phyloP scores from a whole-genome alignment of 2,888 invertebrate species.

The Timema podura region DNA sequence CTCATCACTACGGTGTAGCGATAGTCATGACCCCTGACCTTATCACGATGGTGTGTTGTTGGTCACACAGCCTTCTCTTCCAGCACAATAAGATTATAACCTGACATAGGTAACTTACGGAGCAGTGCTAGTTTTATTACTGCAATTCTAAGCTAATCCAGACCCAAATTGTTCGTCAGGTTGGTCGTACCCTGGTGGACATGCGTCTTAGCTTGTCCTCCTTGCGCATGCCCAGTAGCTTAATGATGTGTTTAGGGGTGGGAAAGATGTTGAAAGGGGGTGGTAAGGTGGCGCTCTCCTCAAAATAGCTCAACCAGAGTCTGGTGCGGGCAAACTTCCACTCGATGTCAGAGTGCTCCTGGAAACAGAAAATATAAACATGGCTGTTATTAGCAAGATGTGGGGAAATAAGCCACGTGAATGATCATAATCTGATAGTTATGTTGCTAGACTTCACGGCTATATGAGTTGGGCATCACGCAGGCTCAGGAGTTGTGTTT shows the following conservation, averaged over 20 bases:
- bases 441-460: background rate
- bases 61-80: too few species aligned
- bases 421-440: background rate
- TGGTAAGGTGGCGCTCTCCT: constrained; percentile 84
- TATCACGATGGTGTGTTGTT: too few species aligned
- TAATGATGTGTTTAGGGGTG: constrained; percentile 73
- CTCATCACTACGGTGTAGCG: too few species aligned
- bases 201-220: constrained; percentile 56
- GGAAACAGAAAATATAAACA: constrained; percentile 16
- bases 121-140: too few species aligned
- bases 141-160: background rate
- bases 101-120: too few species aligned
- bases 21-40: too few species aligned
- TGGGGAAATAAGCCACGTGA: background rate
- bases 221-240: constrained; percentile 59
- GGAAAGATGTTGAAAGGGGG: constrained; percentile 93
- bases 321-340: constrained; percentile 96
- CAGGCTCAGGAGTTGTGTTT: background rate
- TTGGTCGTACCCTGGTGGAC: constrained; percentile 50
- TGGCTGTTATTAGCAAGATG: background rate
- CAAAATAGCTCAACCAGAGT: constrained; percentile 95
- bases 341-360: constrained; percentile 92
- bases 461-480: background rate
- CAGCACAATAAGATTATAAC: too few species aligned
- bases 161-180: background rate